A percentile compares a stretch with the other conserved stretches of the same genome.
Evolutionary conservation across 1,140 invertebrate genomes (phyloP).

Genomic region (Odontomachus brunneus): DNA sequence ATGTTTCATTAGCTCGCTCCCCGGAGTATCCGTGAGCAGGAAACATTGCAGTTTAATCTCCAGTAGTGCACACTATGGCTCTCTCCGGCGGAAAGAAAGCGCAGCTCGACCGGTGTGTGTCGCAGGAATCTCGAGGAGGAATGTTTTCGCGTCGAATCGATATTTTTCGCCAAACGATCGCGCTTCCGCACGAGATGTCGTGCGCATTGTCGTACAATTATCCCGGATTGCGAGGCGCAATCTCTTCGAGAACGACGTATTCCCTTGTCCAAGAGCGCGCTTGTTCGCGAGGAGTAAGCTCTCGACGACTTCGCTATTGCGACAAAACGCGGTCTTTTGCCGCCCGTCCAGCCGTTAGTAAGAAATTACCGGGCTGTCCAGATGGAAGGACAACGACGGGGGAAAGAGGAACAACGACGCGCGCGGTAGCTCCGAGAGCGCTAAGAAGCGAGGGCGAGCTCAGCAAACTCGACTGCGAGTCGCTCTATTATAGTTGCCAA

Average conservation of each 20-base stretch:
- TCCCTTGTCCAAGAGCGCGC: neutral
- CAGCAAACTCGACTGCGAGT: slow-evolving; percentile 79
- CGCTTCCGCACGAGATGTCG: too few relatives aligned
- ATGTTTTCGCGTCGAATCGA: neutral
- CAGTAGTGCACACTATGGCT: slow-evolving; percentile 56
- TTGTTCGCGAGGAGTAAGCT: slow-evolving; percentile 42
- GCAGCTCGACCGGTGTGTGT: neutral
- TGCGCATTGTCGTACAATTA: slow-evolving; percentile 5
- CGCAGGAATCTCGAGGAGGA: slow-evolving; percentile 24
- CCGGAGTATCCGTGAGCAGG: slow-evolving; percentile 45
- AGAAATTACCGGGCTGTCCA: slow-evolving; percentile 46
- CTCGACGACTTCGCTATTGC: slow-evolving; percentile 32
- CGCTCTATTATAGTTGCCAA: slow-evolving; percentile 82
- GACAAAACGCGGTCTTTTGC: slow-evolving; percentile 29
- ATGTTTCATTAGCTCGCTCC: slow-evolving; percentile 56
- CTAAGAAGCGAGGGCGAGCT: slow-evolving; percentile 47
- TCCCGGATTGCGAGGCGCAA: too few relatives aligned
- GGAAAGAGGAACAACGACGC: slow-evolving; percentile 6
- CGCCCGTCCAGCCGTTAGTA: slow-evolving; percentile 41
- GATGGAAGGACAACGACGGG: neutral
- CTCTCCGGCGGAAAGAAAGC: slow-evolving; percentile 15
- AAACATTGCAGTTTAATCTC: slow-evolving; percentile 70
- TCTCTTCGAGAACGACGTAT: too few relatives aligned
- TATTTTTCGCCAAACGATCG: neutral
- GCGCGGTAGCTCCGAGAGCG: neutral